A percentile compares a stretch with the other conserved stretches of the same genome.
phyloP scores from a whole-genome alignment of 2,888 invertebrate genomes.

The Augochlorella aurata region DNA sequence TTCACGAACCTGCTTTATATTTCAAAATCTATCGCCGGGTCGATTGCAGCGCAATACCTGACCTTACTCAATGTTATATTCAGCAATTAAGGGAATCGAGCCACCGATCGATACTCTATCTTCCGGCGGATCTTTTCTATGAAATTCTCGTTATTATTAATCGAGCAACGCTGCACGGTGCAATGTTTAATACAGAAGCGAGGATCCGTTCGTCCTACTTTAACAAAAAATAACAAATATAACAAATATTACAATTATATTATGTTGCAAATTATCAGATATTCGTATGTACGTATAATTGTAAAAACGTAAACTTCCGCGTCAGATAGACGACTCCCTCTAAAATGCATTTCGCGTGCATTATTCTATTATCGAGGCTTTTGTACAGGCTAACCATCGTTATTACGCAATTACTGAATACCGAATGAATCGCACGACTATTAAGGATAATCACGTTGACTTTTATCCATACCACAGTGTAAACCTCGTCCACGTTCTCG shows the following conservation, averaged over 20 bases:
- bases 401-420: conserved; percentile 29
- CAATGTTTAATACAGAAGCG: neutral
- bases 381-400: neutral
- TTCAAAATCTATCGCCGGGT: neutral
- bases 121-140: neutral
- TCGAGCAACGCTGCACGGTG: neutral
- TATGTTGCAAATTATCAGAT: neutral
- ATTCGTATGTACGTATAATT: too few species aligned
- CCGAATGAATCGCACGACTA: conserved; percentile 20
- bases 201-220: conserved; percentile 2
- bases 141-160: neutral
- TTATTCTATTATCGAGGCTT: neutral
- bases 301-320: neutral
- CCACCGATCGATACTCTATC: neutral
- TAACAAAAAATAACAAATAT: too few species aligned
- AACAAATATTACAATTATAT: too few species aligned
- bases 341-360: neutral
- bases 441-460: conserved; percentile 25
- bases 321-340: neutral
- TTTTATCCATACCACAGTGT: neutral
- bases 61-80: neutral
- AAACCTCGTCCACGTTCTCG: conserved; percentile 7
- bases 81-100: neutral
- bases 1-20: conserved; percentile 5
- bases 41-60: neutral